phyloP scores from a whole-genome alignment of 1,140 invertebrate species.

The Drosophila oshimai region DNA sequence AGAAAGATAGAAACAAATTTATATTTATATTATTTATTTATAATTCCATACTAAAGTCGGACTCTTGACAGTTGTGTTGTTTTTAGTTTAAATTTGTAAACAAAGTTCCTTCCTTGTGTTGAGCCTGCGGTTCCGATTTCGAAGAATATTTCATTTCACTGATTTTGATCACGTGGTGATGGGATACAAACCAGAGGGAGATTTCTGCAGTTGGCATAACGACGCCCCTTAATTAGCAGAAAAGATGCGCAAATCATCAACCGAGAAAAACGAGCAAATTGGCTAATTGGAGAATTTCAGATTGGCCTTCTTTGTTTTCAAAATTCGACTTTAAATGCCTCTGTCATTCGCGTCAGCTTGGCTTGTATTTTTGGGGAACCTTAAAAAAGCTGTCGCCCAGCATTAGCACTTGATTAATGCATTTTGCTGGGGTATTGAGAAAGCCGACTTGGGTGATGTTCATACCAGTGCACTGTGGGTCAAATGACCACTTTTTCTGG shows the following conservation, averaged over 20 bases:
- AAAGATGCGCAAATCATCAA: slow-evolving; percentile 24
- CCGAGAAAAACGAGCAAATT: slow-evolving; percentile 5
- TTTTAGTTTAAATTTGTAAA: neutral
- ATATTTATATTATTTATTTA: no score
- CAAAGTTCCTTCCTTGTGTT: neutral
- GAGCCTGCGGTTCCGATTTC: neutral
- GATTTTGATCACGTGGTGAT: slow-evolving; percentile 32
- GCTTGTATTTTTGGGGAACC: neutral
- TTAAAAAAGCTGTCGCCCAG: neutral
- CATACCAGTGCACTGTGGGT: no score
- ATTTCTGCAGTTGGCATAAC: slow-evolving; percentile 34
- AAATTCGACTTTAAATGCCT: neutral
- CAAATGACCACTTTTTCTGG: no score
- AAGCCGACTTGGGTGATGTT: slow-evolving; percentile 6
- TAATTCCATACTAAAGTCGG: no score
- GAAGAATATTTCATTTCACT: slow-evolving; percentile 25
- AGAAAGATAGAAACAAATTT: no score
- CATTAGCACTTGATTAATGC: slow-evolving; percentile 57
- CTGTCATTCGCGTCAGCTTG: neutral
- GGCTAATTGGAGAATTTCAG: slow-evolving; percentile 11
- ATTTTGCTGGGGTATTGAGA: neutral
- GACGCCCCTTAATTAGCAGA: slow-evolving; percentile 57
- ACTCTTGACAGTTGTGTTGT: no score
- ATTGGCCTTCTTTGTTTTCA: neutral
- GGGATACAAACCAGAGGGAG: neutral